Conservation (phyloP, 2,113 vertebrate genomes). For the Typhlomys cinereus region DNA sequence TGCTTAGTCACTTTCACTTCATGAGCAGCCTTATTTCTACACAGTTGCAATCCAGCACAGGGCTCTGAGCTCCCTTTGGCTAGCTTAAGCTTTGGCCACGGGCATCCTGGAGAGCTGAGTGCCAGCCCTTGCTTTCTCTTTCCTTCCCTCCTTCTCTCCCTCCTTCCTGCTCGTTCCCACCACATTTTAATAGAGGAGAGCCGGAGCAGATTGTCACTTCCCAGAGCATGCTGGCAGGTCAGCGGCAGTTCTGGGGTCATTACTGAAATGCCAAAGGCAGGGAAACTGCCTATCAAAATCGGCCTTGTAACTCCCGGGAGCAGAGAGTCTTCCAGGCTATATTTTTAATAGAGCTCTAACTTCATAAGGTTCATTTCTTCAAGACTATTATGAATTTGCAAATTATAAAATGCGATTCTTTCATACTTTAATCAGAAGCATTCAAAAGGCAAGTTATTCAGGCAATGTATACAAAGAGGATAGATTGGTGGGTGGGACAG, state of each 20-base stretch:
- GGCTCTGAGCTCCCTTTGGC: not conserved
- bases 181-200: conserved; percentile 34
- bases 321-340: conserved; percentile 48
- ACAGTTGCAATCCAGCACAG: not conserved
- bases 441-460: conserved; percentile 66
- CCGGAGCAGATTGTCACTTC: not conserved
- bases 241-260: conserved; percentile 13
- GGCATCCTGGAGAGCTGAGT: not conserved
- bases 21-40: not conserved
- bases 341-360: conserved; percentile 57
- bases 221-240: not conserved
- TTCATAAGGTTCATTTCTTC: conserved; percentile 46
- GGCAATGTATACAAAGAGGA: not conserved
- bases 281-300: conserved; percentile 51
- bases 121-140: not conserved
- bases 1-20: not conserved
- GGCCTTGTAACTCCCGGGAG: conserved; percentile 17
- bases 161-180: not conserved
- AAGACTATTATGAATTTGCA: conserved; percentile 47
- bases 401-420: conserved; percentile 49
- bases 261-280: conserved; percentile 58
- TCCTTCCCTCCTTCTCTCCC: not conserved
- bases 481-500: not conserved
- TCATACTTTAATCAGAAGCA: conserved; percentile 62
- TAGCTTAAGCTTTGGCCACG: not conserved